A percentile compares a stretch with the other conserved stretches of the same genome.
These are phyloP conservation scores for Acanthochromis polyacanthus DNA, from an alignment of 2,113 vertebrate species.

Conservation along the genomic window DNA sequence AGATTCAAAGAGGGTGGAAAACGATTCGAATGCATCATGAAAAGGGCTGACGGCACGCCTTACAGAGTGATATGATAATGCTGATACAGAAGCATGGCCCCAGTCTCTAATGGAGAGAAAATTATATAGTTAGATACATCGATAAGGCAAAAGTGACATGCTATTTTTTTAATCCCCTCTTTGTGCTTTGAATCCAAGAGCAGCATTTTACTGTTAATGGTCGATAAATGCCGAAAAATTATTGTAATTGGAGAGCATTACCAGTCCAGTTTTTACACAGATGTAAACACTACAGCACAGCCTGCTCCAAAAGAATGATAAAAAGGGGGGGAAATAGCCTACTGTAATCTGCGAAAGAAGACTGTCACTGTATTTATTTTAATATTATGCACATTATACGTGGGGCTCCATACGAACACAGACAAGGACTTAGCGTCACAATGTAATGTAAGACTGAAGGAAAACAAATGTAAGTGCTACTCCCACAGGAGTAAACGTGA, in stretches of 20 bases:
- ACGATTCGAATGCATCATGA: slow-evolving; percentile 34
- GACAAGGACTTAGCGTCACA: slow-evolving; percentile 27
- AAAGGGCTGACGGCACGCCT: slow-evolving; percentile 50
- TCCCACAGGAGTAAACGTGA: slow-evolving; percentile 71
- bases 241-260: slow-evolving; percentile 51
- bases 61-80: slow-evolving; percentile 69
- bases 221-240: slow-evolving; percentile 49
- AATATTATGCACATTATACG: slow-evolving; percentile 17
- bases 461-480: slow-evolving; percentile 67
- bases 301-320: not conserved
- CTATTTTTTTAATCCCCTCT: slow-evolving; percentile 12
- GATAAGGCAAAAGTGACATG: slow-evolving; percentile 55
- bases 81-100: slow-evolving; percentile 52
- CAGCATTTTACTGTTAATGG: slow-evolving; percentile 59
- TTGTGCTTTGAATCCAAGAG: slow-evolving; percentile 32
- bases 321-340: not conserved
- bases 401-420: slow-evolving; percentile 41
- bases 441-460: slow-evolving; percentile 38
- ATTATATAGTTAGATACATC: slow-evolving; percentile 64
- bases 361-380: slow-evolving; percentile 9
- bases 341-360: not conserved
- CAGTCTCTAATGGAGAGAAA: slow-evolving; percentile 67
- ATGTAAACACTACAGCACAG: slow-evolving; percentile 6
- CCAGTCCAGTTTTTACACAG: slow-evolving; percentile 22
- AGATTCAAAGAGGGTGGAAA: not conserved